Evolutionary conservation across 2,888 invertebrate genomes (phyloP).

Genomic region (Cosmia pyralina): DNA sequence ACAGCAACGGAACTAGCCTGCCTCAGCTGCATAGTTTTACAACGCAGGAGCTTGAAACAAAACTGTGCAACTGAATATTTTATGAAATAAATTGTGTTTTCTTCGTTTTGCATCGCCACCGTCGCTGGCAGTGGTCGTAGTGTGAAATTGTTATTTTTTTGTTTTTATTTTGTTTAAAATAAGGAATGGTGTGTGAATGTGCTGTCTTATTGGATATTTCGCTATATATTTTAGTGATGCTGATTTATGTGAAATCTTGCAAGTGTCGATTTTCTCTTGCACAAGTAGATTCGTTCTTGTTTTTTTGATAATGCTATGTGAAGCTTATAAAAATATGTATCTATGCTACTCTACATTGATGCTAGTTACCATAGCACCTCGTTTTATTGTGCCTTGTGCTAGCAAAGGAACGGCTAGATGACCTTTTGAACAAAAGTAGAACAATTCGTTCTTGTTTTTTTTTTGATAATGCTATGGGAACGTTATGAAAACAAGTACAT

Average conservation of each 20-base stretch:
- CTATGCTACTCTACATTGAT: not conserved
- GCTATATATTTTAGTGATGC: not conserved
- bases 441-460: too few species aligned
- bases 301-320: not conserved
- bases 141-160: constrained; percentile 48
- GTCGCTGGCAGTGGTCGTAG: constrained; percentile 43
- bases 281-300: not conserved
- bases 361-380: too few species aligned
- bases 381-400: too few species aligned
- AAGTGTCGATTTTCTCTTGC: not conserved
- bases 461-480: too few species aligned
- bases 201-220: constrained; percentile 15
- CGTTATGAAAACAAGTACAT: too few species aligned
- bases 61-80: constrained; percentile 78
- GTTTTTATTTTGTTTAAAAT: constrained; percentile 50
- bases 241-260: not conserved
- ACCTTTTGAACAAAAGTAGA: not conserved
- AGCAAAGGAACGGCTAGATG: too few species aligned
- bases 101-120: constrained; percentile 69
- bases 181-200: constrained; percentile 44
- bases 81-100: constrained; percentile 78
- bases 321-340: not conserved
- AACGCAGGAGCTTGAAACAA: constrained; percentile 69
- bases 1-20: constrained; percentile 50
- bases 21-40: constrained; percentile 66